Evolutionary conservation across 2,113 vertebrate genomes (phyloP).

Genomic region (Hippocampus abdominalis): DNA sequence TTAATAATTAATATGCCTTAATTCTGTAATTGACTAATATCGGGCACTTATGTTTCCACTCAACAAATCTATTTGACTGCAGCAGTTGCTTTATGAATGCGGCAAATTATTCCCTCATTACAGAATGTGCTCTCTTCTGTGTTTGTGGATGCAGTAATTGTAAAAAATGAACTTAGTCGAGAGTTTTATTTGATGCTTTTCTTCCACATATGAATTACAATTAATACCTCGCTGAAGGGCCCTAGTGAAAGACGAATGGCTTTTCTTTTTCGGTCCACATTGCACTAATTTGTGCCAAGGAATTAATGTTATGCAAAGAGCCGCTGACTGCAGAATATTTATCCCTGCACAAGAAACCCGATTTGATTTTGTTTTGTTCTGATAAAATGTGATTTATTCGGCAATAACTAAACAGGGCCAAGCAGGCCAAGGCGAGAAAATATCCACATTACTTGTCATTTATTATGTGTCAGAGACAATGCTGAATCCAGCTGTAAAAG

Average conservation of each 20-base stretch:
- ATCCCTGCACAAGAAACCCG: slow-evolving; percentile 44
- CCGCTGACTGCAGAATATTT: slow-evolving; percentile 58
- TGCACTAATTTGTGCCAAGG: slow-evolving; percentile 55
- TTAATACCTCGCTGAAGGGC: slow-evolving; percentile 49
- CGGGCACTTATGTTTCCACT: slow-evolving; percentile 4
- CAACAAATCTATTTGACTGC: slow-evolving; percentile 22
- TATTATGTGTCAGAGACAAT: slow-evolving; percentile 12
- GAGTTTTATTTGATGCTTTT: slow-evolving; percentile 40
- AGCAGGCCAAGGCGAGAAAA: slow-evolving; percentile 5
- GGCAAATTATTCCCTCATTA: slow-evolving; percentile 47
- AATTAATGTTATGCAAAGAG: slow-evolving; percentile 59
- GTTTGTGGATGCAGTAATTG: slow-evolving; percentile 45
- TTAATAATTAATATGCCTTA: not conserved
- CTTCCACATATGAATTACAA: slow-evolving; percentile 44
- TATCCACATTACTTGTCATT: slow-evolving; percentile 28
- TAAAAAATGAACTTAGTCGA: slow-evolving; percentile 53
- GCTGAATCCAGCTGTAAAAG: not conserved
- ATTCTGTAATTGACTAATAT: not conserved
- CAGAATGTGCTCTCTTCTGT: slow-evolving; percentile 42
- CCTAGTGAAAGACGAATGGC: slow-evolving; percentile 53
- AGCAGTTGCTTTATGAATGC: slow-evolving; percentile 48
- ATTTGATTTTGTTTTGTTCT: slow-evolving; percentile 50
- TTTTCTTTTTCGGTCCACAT: slow-evolving; percentile 45
- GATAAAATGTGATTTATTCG: slow-evolving; percentile 48
- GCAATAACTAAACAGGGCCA: slow-evolving; percentile 32